These are phyloP conservation scores for Mungos mungo DNA, from an alignment of 2,113 vertebrate genomes.

Conservation along the genomic window DNA sequence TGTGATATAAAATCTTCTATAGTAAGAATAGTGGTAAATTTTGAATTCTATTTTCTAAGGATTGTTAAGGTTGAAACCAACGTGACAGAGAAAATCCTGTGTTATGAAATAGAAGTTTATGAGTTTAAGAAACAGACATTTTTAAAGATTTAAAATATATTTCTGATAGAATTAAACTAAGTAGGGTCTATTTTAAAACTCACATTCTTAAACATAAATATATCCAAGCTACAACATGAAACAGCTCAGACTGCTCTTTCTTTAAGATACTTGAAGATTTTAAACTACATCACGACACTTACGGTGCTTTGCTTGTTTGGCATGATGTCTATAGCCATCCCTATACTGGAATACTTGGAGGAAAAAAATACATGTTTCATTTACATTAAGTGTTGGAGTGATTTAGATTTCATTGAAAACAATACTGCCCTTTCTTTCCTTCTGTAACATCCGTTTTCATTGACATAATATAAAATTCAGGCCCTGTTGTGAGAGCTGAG, in stretches of 20 bases:
- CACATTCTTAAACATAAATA: constrained; percentile 61
- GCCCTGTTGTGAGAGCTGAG: background rate
- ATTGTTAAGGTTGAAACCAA: constrained; percentile 51
- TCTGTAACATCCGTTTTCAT: background rate
- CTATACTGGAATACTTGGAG: background rate
- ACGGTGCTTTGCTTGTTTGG: constrained; percentile 66
- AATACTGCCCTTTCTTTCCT: background rate
- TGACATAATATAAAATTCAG: constrained; percentile 20
- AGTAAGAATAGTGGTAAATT: constrained; percentile 71
- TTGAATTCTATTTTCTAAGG: constrained; percentile 77
- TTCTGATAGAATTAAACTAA: constrained; percentile 75
- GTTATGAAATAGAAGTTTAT: constrained; percentile 58
- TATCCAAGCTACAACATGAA: constrained; percentile 36
- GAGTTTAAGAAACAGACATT: constrained; percentile 47
- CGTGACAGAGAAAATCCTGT: constrained; percentile 45
- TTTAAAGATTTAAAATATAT: constrained; percentile 67
- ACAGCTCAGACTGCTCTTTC: constrained; percentile 48
- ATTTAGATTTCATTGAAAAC: constrained; percentile 43
- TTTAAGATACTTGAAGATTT: constrained; percentile 64
- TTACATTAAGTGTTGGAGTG: background rate
- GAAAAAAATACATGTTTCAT: background rate
- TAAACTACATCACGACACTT: background rate
- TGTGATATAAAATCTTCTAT: constrained; percentile 73
- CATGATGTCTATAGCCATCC: background rate
- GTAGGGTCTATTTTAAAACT: constrained; percentile 79